phyloP scores from a whole-genome alignment of 2,797 vertebrate species.

The Phoebastria nigripes region DNA sequence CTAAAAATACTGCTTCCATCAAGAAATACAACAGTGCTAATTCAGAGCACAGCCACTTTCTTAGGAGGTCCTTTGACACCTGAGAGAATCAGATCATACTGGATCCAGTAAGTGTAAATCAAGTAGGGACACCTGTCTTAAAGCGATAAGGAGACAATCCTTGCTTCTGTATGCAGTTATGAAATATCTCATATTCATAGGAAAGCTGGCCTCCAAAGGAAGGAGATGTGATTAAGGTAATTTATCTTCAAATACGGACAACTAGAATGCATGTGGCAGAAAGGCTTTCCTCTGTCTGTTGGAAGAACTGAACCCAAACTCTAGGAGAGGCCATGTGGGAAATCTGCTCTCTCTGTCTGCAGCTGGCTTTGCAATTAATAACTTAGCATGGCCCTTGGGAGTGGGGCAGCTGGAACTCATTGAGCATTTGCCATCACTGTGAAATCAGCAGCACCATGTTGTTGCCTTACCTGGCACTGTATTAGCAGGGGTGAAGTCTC shows the following conservation, averaged over 20 bases:
- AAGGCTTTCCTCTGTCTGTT: background rate
- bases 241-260: background rate
- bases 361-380: background rate
- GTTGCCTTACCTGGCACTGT: slow-evolving; percentile 71
- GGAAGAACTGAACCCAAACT: background rate
- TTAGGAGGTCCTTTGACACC: background rate
- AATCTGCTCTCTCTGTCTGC: background rate
- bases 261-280: background rate
- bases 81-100: background rate
- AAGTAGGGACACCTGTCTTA: background rate
- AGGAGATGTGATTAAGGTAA: background rate
- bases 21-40: background rate
- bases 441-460: background rate
- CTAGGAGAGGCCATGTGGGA: background rate
- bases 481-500: slow-evolving; percentile 71
- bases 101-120: background rate
- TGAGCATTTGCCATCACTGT: background rate
- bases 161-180: background rate
- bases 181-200: background rate
- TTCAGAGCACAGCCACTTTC: background rate
- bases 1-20: background rate
- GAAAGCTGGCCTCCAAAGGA: background rate
- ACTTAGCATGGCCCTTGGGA: background rate
- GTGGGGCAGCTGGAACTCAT: background rate
- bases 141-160: background rate